phyloP scores from a whole-genome alignment of 2,888 invertebrate genomes.

The Acleris holmiana region DNA sequence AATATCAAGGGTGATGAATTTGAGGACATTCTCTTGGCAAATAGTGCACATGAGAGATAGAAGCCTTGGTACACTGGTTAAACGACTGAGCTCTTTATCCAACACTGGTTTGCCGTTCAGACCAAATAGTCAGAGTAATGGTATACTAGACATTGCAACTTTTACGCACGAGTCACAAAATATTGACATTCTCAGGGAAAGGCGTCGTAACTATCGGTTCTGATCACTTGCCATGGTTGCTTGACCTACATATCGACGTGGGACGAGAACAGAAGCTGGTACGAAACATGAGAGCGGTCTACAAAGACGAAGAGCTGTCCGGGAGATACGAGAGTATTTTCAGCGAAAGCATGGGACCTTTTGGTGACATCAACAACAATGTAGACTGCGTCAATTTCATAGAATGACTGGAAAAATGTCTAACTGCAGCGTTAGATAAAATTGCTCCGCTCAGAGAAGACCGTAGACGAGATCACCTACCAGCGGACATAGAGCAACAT shows the following conservation, averaged over 20 bases:
- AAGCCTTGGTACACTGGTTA: constrained; percentile 10
- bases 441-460: constrained; percentile 7
- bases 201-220: constrained; percentile 3
- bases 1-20: constrained; percentile 13
- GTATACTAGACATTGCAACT: constrained; percentile 12
- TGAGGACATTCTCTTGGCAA: constrained; percentile 6
- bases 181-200: neutral
- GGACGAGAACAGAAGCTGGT: neutral
- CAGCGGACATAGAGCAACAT: neutral
- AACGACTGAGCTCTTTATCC: neutral
- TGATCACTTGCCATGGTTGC: constrained; percentile 14
- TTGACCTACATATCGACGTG: too few species aligned
- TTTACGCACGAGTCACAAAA: constrained; percentile 4
- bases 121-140: constrained; percentile 12
- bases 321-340: neutral
- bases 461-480: constrained; percentile 7
- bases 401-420: constrained; percentile 9
- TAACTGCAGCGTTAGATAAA: constrained; percentile 7
- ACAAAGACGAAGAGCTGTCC: constrained; percentile 7
- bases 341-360: neutral
- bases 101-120: constrained; percentile 9
- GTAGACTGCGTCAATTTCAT: constrained; percentile 3
- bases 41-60: constrained; percentile 3
- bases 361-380: constrained; percentile 9
- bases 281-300: constrained; percentile 6